Base-by-base conservation (phyloP, 2,797 vertebrate species). In the Ataeniobius toweri region DNA sequence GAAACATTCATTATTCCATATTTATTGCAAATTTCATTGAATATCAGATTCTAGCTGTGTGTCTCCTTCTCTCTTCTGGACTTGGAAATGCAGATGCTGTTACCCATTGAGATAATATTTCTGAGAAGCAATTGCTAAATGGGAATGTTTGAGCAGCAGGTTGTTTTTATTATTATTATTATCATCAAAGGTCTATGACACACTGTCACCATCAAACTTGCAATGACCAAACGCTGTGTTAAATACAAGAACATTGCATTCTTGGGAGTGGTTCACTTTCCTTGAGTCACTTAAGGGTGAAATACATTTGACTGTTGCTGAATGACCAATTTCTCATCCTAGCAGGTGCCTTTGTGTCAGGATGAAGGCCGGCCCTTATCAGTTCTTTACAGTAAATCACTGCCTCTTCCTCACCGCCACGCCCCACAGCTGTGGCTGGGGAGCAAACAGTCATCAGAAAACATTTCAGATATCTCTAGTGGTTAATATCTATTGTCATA, bases 261-360 rank as follows among this genome's bases (percentile, higher is more conserved):
- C 12, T 75, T 22, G 50, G 6, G 20, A 73, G 68, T 14, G 14
- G n/a, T n/a, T 63, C 1, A 3, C 69, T 46, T 48, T 55, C 46
- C n/a, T 61, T 31, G 73, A 31, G n/a, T 75, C 20, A 56, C 20
- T 12, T 39, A 74, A 50, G 20, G 31, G 16, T 36, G 22, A 70
- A 56, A 59, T 5, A 67, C 1, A 71, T 72, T 58, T 48, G 16
- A 53, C 59, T 46, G 77, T 44, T 8, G 26, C 72, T 73, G 44
- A 79, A 50, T 51, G 85, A 71, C 24, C 18, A 82, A 79, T 88
- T 91, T 85, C 80, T 93, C 88, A 87, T 88, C 83, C 69, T 71
- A 88, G 82, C 91, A 94, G 90, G 91, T 92, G 91, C 65, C 61
- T 74, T 67, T 94, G 86, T 83, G 89, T 94, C 94, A 94, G 82